Evolutionary conservation across 2,888 invertebrate species (phyloP).

Genomic region (Ectobius pallidus): DNA sequence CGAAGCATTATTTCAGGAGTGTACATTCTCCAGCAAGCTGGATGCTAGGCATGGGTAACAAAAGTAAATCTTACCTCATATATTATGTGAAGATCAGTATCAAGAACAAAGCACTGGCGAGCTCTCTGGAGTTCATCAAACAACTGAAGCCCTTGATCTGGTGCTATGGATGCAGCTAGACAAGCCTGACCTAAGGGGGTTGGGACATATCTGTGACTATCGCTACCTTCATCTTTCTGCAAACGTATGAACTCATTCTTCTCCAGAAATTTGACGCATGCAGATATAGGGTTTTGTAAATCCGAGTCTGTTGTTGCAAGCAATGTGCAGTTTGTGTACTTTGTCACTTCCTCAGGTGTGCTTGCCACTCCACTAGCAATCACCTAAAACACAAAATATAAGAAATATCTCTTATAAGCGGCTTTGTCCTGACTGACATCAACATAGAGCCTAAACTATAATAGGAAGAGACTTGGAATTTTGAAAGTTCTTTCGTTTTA

Average conservation of each 20-base stretch:
- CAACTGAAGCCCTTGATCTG: slow-evolving; percentile 88
- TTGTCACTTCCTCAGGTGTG: slow-evolving; percentile 71
- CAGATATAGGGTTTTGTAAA: slow-evolving; percentile 55
- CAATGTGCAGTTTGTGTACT: slow-evolving; percentile 83
- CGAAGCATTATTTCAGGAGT: no score
- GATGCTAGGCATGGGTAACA: no score
- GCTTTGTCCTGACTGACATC: no score
- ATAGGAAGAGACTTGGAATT: no score
- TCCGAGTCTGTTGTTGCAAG: slow-evolving; percentile 54
- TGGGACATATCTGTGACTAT: slow-evolving; percentile 65
- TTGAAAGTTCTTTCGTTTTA: no score
- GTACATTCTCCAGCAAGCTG: no score
- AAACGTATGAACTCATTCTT: slow-evolving; percentile 80
- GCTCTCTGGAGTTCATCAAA: slow-evolving; percentile 91
- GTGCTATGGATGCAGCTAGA: slow-evolving; percentile 90
- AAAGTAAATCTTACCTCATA: slow-evolving; percentile 91
- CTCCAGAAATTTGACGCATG: slow-evolving; percentile 70
- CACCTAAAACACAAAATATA: slow-evolving; percentile 56
- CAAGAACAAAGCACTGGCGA: slow-evolving; percentile 86
- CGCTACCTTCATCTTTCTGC: slow-evolving; percentile 56
- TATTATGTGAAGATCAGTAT: slow-evolving; percentile 93
- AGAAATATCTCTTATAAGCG: no score
- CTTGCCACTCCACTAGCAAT: slow-evolving; percentile 86
- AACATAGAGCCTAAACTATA: no score
- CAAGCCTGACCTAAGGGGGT: slow-evolving; percentile 93